These are phyloP conservation scores for Prunella strophiata DNA, from an alignment of 2,797 vertebrate genomes.

Conservation along the genomic window DNA sequence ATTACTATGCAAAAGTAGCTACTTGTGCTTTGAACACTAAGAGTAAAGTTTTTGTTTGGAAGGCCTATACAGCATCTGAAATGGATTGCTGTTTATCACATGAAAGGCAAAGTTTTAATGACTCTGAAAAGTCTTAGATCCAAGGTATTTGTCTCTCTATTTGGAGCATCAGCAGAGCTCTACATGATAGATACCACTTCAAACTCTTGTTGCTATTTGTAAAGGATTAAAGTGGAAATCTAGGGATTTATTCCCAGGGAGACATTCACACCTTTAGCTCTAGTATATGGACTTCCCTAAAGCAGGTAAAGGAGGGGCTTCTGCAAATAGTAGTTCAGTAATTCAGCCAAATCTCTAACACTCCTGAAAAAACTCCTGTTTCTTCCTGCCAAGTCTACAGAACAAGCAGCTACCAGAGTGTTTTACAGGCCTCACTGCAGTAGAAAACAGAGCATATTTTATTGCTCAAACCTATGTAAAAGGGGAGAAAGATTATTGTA, in stretches of 20 bases:
- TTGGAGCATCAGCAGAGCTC: background rate
- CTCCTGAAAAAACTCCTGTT: background rate
- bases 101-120: background rate
- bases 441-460: background rate
- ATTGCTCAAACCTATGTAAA: background rate
- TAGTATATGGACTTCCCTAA: background rate
- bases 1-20: background rate
- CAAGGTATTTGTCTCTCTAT: background rate
- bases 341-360: background rate
- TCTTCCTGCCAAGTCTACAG: background rate
- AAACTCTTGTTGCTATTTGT: background rate
- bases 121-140: background rate
- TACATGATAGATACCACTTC: background rate
- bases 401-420: background rate
- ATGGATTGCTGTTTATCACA: background rate
- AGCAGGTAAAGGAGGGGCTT: background rate
- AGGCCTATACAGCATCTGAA: background rate
- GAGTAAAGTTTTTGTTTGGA: background rate
- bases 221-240: background rate
- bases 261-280: background rate
- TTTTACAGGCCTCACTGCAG: background rate
- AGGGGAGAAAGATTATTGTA: background rate
- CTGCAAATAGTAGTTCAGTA: background rate
- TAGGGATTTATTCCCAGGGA: background rate
- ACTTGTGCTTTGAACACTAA: background rate